Base-by-base conservation (phyloP, 2,797 vertebrate genomes). In the Australoheros facetus region DNA sequence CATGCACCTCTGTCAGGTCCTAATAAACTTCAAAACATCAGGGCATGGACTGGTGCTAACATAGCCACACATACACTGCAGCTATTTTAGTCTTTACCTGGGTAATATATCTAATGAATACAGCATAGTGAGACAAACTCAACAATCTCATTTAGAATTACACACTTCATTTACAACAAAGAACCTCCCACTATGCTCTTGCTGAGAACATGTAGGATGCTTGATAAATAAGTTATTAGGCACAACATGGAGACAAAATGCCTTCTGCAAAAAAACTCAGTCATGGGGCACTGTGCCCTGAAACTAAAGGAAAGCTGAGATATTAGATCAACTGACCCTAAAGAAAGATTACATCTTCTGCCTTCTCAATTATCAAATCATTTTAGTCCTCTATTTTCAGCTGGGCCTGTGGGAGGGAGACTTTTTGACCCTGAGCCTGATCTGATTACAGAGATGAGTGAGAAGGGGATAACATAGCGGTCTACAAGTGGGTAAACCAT, bases 201-300 rank as follows among this genome's bases (percentile, higher is more conserved):
- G 78, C 48, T 79, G 60, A 74, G 56, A 45, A n/a, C 75, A 51
- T 77, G 66, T 59, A 30, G 48, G 71, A 56, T 4, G 51, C 23
- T 55, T 87, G 57, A 88, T 86, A 72, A 84, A 89, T 77, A 88
- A 83, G 75, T 77, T 69, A 85, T 83, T 59, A 83, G 79, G 78
- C 56, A 78, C 55, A 73, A 37, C 51, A 66, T 26, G 11, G 51
- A 60, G 53, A 74, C 45, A 71, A 78, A 85, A 79, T 51, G 19
- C 19, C n/a, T 57, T 55, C 26, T 30, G 11, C 17, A 62, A 80
- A 85, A 79, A 51, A 48, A 32, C 45, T 1, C 30, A 69, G 30
- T 69, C 45, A 51, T 1, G 2, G 19, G 17, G 64, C 45, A n/a
- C 6, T 69, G 45, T 51, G 64, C 26, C 64, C 26, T 51, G 62